Evolutionary conservation across 2,113 vertebrate species (phyloP), one percentile per base, ranked within the genome.

Genomic region (Equus przewalskii): DNA sequence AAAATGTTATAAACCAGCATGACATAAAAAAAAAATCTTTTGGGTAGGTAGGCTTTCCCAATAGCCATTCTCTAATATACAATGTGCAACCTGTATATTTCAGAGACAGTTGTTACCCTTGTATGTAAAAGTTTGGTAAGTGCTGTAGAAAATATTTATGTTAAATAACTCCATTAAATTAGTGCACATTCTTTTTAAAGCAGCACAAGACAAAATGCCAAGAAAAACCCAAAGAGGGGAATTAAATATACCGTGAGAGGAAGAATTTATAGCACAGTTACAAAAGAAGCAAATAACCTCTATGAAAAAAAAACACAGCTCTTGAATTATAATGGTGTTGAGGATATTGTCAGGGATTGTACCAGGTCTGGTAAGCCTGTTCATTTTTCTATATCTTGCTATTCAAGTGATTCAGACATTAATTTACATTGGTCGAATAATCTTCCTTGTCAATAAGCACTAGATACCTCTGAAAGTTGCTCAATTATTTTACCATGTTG

Each of bases 311-410:
- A 60, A 36, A 72, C 73, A 62, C 18, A 62, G 58, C 16, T 87
- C 54, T 90, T 93, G 86, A 96, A 96, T 96, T 84, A 84, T 97
- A 96, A 93, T 51, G 13, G 41, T 44, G n/a, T 41, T 90, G 36
- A 1, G n/a, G 36, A 19, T 30, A 92, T 94, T 67, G 65, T 93
- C 60, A 80, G 36, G 56, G 30, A 79, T 56, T 89, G 95, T 89
- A 51, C 15, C 22, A 81, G 26, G n/a, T 88, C 19, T 81, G 54
- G 1, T 7, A 41, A 18, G 18, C 16, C 18, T 75, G 11, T 21
- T 83, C 0, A 28, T 69, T 36, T 54, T 90, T 79, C 33, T 81
- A 9, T 26, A 86, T 58, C 10, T 83, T 84, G 18, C 62, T 87
- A 21, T 44, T 67, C 26, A 62, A 21, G 0, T 49, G 73, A 58